These are phyloP conservation scores for Helogale parvula DNA, from an alignment of 2,113 vertebrate genomes.

Conservation along the genomic window DNA sequence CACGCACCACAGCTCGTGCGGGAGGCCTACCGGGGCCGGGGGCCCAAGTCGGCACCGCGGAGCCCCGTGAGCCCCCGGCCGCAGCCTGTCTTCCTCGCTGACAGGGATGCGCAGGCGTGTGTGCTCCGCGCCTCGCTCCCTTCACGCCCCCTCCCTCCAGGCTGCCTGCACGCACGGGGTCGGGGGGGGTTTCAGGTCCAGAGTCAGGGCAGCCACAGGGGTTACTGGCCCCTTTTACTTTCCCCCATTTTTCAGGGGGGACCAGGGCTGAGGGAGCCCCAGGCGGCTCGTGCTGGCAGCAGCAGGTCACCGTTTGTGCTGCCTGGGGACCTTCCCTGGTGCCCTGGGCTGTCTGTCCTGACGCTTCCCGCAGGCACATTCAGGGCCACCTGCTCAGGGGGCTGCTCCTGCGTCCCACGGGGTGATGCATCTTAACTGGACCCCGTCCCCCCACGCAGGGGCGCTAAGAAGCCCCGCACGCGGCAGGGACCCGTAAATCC, in stretches of 20 bases:
- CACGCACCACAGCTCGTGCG: rapidly evolving
- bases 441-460: background rate
- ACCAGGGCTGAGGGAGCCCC: background rate
- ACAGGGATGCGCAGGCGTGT: rapidly evolving
- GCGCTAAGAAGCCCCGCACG: background rate
- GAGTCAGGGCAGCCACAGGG: rapidly evolving
- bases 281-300: background rate
- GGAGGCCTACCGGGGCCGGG: rapidly evolving
- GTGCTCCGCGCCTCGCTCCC: rapidly evolving
- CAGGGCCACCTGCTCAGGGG: background rate
- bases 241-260: rapidly evolving
- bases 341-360: background rate
- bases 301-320: background rate
- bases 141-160: rapidly evolving
- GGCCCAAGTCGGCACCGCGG: background rate
- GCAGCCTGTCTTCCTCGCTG: rapidly evolving
- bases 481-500: background rate
- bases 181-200: background rate
- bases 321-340: background rate
- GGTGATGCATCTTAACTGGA: background rate
- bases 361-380: rapidly evolving
- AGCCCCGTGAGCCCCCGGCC: background rate
- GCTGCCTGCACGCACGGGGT: rapidly evolving
- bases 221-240: background rate
- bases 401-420: too few relatives aligned